A percentile compares a stretch with the other conserved stretches of the same genome.
Conservation (phyloP, 2,113 vertebrate species). For the Prolemur simus region DNA sequence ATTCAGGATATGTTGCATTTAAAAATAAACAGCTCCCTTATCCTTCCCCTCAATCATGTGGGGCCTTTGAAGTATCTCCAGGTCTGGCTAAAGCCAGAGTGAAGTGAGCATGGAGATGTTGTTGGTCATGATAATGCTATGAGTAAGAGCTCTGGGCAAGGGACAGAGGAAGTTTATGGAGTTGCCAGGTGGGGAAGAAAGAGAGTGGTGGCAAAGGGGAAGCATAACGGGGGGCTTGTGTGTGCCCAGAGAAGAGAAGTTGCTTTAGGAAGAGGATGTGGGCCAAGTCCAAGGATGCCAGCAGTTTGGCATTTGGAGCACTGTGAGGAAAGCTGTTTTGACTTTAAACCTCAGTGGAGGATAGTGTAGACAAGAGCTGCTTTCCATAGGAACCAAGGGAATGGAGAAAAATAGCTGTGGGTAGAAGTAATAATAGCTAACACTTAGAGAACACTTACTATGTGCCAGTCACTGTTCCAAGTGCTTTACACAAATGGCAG, state of each 20-base stretch:
- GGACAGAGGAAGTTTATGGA: not conserved
- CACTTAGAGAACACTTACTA: not conserved
- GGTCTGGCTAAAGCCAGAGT: not conserved
- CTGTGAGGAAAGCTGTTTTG: not conserved
- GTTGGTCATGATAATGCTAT: not conserved
- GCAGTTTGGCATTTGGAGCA: not conserved
- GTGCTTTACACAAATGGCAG: not conserved
- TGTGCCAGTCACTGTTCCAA: not conserved
- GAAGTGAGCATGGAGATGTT: conserved; percentile 24
- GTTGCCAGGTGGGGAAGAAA: not conserved
- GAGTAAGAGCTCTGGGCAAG: not conserved
- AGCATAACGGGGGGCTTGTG: not conserved
- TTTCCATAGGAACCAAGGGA: conserved; percentile 4
- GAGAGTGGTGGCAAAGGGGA: not conserved
- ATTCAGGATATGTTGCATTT: not conserved
- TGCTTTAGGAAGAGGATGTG: not conserved
- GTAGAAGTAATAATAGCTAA: not conserved
- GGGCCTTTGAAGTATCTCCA: conserved; percentile 62
- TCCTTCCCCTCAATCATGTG: not conserved
- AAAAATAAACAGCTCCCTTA: conserved; percentile 24
- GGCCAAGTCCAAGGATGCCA: not conserved
- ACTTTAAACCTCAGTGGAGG: not conserved
- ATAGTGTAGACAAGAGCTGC: not conserved
- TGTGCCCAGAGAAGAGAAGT: not conserved
- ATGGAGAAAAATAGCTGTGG: not conserved